phyloP scores from a whole-genome alignment of 2,888 invertebrate species.

The Chrysolina oricalcia region DNA sequence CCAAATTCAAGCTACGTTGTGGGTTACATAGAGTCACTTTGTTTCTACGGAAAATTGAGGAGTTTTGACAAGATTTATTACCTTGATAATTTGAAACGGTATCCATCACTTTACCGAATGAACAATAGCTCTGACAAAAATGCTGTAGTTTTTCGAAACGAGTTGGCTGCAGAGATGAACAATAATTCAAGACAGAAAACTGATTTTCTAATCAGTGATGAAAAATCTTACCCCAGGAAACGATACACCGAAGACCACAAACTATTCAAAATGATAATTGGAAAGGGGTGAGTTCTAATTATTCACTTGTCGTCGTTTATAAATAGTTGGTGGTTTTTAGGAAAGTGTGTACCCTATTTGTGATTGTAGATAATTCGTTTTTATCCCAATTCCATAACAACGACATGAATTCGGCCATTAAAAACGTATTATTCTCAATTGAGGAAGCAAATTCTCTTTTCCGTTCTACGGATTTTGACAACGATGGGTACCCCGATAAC shows the following conservation, averaged over 20 bases:
- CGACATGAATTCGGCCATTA: conserved; percentile 71
- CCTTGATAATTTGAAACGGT: conserved; percentile 54
- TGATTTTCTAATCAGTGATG: background rate
- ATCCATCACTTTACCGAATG: conserved; percentile 36
- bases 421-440: conserved; percentile 73
- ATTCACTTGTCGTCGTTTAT: background rate
- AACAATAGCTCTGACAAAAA: conserved; percentile 38
- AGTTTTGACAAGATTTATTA: conserved; percentile 54
- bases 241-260: conserved; percentile 16
- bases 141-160: conserved; percentile 47
- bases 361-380: conserved; percentile 74
- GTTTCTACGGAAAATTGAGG: conserved; percentile 60
- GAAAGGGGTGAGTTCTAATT: conserved; percentile 37
- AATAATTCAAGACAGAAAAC: background rate
- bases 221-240: background rate
- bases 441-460: conserved; percentile 75
- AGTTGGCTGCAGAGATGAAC: background rate
- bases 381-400: conserved; percentile 72
- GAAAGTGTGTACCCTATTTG: conserved; percentile 71
- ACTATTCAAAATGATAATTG: conserved; percentile 31
- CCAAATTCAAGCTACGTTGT: conserved; percentile 53
- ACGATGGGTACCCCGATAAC: conserved; percentile 74
- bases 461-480: conserved; percentile 74
- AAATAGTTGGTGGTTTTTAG: conserved; percentile 51
- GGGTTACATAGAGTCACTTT: conserved; percentile 57